These are phyloP conservation scores for Drosophila tripunctata DNA, from an alignment of 2,888 invertebrate species.

Conservation along the genomic window DNA sequence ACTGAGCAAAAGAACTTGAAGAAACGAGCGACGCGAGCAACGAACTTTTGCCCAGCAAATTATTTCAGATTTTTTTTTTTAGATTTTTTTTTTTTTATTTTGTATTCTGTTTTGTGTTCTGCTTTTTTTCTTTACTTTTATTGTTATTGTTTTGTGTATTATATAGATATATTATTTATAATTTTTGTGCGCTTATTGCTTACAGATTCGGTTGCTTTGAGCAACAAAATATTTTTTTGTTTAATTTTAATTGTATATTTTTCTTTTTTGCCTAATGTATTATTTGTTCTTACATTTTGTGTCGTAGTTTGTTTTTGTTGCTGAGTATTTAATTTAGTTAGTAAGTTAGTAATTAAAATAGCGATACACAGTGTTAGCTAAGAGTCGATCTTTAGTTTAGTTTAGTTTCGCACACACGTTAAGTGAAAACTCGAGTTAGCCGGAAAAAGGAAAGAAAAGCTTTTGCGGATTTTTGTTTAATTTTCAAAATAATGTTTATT, in stretches of 20 bases:
- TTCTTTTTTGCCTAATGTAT: slow-evolving; percentile 20
- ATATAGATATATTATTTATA: slow-evolving; percentile 32
- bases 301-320: slow-evolving; percentile 25
- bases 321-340: slow-evolving; percentile 33
- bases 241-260: slow-evolving; percentile 17
- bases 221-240: slow-evolving; percentile 60
- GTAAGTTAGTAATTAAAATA: slow-evolving; percentile 49
- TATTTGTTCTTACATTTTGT: slow-evolving; percentile 64
- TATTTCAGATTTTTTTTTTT: slow-evolving; percentile 35
- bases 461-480: slow-evolving; percentile 19
- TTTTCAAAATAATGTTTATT: background rate
- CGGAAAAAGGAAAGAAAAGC: slow-evolving; percentile 26
- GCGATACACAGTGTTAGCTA: slow-evolving; percentile 40
- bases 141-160: slow-evolving; percentile 21
- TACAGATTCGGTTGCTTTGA: slow-evolving; percentile 30
- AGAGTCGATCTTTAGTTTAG: slow-evolving; percentile 18
- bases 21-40: slow-evolving; percentile 60
- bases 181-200: slow-evolving; percentile 26
- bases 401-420: slow-evolving; percentile 30
- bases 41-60: slow-evolving; percentile 67
- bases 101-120: slow-evolving; percentile 7
- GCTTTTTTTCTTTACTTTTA: slow-evolving; percentile 1
- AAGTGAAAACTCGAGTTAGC: slow-evolving; percentile 39
- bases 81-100: slow-evolving; percentile 29
- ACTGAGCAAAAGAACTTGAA: slow-evolving; percentile 34